Evolutionary conservation across 2,888 invertebrate species (phyloP).

Genomic region (Baronia brevicornis): DNA sequence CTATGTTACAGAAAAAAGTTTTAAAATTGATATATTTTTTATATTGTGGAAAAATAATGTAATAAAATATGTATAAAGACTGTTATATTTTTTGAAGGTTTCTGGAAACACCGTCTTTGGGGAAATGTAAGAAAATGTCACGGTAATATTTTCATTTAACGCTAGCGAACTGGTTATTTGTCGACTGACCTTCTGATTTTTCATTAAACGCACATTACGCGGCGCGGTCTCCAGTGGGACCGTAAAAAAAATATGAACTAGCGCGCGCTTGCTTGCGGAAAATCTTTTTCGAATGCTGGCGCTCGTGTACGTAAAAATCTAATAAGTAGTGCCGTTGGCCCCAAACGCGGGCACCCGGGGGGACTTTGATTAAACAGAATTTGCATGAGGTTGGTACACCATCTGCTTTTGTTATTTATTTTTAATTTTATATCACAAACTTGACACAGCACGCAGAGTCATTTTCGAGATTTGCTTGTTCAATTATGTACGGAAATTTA

Average conservation of each 20-base stretch:
- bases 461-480: conserved; percentile 36
- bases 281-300: conserved; percentile 9
- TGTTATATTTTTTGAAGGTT: too few species aligned
- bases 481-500: conserved; percentile 41
- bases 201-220: conserved; percentile 5
- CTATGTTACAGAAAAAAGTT: too few species aligned
- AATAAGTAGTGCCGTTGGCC: conserved; percentile 37
- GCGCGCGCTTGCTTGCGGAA: conserved; percentile 4
- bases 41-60: background rate
- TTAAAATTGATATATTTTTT: too few species aligned
- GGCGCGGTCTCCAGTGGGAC: conserved; percentile 2
- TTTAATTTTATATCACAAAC: conserved; percentile 66
- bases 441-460: conserved; percentile 40
- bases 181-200: conserved; percentile 4
- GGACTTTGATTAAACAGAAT: conserved; percentile 60
- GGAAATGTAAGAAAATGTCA: too few species aligned
- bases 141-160: conserved; percentile 2
- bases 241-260: conserved; percentile 14
- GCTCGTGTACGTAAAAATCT: conserved; percentile 33
- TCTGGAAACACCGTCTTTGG: too few species aligned
- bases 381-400: conserved; percentile 53
- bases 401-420: conserved; percentile 64
- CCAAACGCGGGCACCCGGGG: too few species aligned
- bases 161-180: background rate
- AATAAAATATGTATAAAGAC: too few species aligned